These are phyloP conservation scores for Crenuchus spilurus DNA, from an alignment of 2,797 vertebrate genomes.

Conservation along the genomic window DNA sequence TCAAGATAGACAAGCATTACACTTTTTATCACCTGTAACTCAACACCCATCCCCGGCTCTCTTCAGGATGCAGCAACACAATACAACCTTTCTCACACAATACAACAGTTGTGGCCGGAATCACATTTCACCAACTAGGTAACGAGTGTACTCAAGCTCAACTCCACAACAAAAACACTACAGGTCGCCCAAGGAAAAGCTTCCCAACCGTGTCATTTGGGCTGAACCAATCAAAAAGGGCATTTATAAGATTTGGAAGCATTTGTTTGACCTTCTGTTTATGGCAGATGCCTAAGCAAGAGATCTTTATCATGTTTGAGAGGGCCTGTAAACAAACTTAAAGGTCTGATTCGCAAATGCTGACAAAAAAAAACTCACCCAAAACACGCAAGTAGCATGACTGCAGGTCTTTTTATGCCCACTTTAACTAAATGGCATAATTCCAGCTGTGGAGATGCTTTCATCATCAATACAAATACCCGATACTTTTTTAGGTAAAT, in stretches of 20 bases:
- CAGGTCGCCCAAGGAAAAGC: not conserved
- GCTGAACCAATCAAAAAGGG: no score
- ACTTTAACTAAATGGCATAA: no score
- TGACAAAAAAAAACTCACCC: slow-evolving; percentile 32
- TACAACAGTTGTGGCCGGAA: not conserved
- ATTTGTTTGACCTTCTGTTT: not conserved
- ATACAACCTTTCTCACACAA: slow-evolving; percentile 22
- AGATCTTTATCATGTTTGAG: not conserved
- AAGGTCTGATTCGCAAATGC: not conserved
- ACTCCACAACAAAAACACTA: not conserved
- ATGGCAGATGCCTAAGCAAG: not conserved
- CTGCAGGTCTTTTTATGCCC: no score
- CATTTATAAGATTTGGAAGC: no score
- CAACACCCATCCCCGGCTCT: not conserved
- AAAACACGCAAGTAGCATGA: not conserved
- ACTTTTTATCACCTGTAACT: slow-evolving; percentile 13
- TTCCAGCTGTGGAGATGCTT: no score
- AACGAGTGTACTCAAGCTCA: not conserved
- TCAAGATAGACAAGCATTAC: not conserved
- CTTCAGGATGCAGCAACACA: slow-evolving; percentile 23
- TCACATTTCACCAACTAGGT: slow-evolving; percentile 23
- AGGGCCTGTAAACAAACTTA: not conserved
- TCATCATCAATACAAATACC: no score
- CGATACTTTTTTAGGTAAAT: no score
- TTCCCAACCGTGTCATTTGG: no score